Conservation (phyloP, 2,797 vertebrate genomes). For the Sitta carolinensis region DNA sequence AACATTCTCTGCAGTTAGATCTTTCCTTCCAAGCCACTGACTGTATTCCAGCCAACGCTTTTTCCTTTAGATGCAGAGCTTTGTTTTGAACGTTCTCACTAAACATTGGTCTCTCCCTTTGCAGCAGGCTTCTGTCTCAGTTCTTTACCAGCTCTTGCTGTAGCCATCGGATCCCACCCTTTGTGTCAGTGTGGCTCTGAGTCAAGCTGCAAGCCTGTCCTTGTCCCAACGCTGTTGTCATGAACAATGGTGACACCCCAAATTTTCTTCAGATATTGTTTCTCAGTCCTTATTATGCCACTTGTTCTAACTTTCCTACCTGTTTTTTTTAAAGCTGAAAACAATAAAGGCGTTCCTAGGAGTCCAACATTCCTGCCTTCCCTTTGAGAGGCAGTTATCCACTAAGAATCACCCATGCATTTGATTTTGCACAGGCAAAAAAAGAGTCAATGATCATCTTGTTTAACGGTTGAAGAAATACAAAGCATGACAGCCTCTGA, state of each 20-base stretch:
- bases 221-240: background rate
- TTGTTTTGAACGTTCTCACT: background rate
- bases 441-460: background rate
- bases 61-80: background rate
- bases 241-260: fast-evolving
- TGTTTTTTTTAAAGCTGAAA: background rate
- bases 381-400: background rate
- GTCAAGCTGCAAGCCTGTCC: background rate
- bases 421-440: background rate
- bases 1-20: background rate
- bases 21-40: background rate
- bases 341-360: background rate
- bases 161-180: background rate
- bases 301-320: background rate
- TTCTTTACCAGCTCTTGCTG: background rate
- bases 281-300: background rate
- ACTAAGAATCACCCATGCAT: background rate
- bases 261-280: background rate
- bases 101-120: background rate
- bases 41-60: background rate
- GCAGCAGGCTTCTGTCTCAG: background rate
- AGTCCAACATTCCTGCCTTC: background rate
- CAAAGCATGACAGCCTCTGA: background rate
- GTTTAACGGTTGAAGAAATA: background rate
- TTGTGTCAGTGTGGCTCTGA: background rate